phyloP scores from a whole-genome alignment of 2,888 invertebrate species.

The Cloeon dipterum region DNA sequence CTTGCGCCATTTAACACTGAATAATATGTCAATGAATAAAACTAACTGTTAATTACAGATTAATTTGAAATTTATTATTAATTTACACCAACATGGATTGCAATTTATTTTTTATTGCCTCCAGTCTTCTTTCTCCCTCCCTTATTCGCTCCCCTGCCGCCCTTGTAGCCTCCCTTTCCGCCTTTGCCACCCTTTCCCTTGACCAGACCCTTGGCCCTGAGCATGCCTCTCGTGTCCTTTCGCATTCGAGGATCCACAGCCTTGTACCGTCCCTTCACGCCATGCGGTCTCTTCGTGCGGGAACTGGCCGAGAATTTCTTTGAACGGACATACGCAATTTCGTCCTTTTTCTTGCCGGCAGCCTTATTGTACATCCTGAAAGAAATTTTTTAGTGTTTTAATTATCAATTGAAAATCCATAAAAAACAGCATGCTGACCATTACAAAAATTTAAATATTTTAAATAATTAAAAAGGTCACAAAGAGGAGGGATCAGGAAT shows the following conservation, averaged over 20 bases:
- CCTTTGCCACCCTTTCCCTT: slow-evolving; percentile 1
- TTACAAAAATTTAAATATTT: too few relatives aligned
- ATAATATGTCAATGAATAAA: too few relatives aligned
- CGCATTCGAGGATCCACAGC: slow-evolving; percentile 95
- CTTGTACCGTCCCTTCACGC: slow-evolving; percentile 77
- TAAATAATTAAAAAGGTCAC: neutral
- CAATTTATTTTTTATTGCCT: neutral
- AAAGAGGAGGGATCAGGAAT: neutral
- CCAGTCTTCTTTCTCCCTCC: too few relatives aligned
- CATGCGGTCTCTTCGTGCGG: slow-evolving; percentile 45
- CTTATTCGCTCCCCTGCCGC: neutral
- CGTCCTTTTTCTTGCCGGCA: slow-evolving; percentile 59
- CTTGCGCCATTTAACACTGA: neutral
- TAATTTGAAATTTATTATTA: too few relatives aligned
- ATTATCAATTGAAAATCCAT: too few relatives aligned
- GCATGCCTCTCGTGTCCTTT: slow-evolving; percentile 39
- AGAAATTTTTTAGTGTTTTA: too few relatives aligned
- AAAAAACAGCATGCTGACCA: too few relatives aligned
- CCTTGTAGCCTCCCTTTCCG: neutral
- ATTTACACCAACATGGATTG: too few relatives aligned
- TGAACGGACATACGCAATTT: slow-evolving; percentile 81
- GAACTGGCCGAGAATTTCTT: slow-evolving; percentile 66
- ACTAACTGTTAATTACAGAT: too few relatives aligned
- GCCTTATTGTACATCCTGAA: slow-evolving; percentile 77
- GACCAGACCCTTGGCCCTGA: slow-evolving; percentile 8